Evolutionary conservation across 2,113 vertebrate species (phyloP).

Genomic region (Nicator chloris): DNA sequence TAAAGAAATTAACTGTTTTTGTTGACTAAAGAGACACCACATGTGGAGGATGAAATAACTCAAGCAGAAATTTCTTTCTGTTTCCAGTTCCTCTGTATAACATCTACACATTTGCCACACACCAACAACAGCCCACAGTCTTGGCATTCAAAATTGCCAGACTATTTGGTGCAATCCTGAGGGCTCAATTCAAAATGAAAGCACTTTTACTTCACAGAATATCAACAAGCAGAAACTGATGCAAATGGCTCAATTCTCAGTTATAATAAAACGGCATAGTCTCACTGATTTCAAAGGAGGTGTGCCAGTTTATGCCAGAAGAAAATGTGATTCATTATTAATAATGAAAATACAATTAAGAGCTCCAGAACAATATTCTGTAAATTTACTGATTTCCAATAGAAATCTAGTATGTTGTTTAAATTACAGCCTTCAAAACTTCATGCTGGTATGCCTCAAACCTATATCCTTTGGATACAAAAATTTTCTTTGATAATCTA

Average conservation of each 20-base stretch:
- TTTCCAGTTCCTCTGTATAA: background rate
- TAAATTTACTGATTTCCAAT: background rate
- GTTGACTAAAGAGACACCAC: background rate
- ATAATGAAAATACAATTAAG: background rate
- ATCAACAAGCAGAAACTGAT: background rate
- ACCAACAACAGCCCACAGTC: background rate
- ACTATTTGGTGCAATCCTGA: background rate
- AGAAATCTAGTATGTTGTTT: background rate
- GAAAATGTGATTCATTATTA: background rate
- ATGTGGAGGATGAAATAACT: background rate
- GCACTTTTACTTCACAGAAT: background rate
- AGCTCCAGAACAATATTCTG: background rate
- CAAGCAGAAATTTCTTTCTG: background rate
- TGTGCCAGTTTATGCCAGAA: background rate
- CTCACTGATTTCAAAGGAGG: background rate
- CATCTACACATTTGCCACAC: background rate
- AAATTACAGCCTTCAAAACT: background rate
- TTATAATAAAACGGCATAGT: background rate
- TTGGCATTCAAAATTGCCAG: background rate
- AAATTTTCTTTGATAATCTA: background rate
- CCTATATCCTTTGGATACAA: background rate
- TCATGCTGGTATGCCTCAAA: background rate
- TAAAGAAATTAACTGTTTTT: background rate
- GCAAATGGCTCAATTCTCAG: background rate
- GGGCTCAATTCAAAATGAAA: background rate